Conservation (phyloP, 2,797 vertebrate species). For the Chloroceryle amazona region DNA sequence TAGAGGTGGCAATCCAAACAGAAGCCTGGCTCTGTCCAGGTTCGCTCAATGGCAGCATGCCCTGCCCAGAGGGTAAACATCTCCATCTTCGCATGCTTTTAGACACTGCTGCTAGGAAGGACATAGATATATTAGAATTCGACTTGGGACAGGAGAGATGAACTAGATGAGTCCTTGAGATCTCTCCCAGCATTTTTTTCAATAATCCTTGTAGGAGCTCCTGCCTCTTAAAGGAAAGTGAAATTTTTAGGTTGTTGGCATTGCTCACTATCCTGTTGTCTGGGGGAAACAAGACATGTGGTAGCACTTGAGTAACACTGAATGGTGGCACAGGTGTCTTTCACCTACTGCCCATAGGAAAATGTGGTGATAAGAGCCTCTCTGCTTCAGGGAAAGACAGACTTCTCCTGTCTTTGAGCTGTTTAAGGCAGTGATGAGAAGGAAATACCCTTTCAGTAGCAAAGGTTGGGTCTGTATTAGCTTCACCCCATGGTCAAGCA, state of each 20-base stretch:
- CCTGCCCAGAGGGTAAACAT: background rate
- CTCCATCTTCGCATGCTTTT: background rate
- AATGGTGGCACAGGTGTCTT: background rate
- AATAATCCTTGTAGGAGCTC: background rate
- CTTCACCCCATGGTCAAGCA: background rate
- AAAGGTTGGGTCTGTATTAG: background rate
- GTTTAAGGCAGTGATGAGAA: background rate
- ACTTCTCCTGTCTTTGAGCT: background rate
- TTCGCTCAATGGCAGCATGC: rapidly evolving
- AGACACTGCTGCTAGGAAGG: background rate
- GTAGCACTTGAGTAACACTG: background rate
- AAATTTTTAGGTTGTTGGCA: background rate
- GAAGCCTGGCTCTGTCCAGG: background rate
- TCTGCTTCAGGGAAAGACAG: background rate
- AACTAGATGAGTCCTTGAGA: background rate
- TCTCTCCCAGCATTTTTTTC: background rate
- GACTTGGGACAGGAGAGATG: background rate
- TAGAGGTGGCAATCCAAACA: background rate
- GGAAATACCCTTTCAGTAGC: background rate
- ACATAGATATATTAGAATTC: background rate
- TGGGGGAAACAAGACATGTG: background rate
- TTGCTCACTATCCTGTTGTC: background rate
- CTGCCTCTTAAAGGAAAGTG: background rate
- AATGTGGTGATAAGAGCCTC: background rate
- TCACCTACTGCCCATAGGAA: background rate